Base-by-base conservation (phyloP, 2,113 vertebrate species). In the Crocuta crocuta region DNA sequence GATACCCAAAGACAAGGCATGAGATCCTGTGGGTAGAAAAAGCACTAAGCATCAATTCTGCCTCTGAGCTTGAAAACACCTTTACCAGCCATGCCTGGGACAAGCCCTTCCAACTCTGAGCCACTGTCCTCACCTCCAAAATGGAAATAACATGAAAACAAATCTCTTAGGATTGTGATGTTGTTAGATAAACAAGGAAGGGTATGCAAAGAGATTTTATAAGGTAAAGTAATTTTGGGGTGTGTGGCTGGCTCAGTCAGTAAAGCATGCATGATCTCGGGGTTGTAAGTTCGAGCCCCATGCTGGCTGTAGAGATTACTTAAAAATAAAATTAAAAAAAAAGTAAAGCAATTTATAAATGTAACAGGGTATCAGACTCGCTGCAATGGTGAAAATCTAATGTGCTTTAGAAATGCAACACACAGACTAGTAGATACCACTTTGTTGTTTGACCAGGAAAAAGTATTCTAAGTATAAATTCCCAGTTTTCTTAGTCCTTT, bases 51-150 rank as follows among this genome's bases (percentile, higher is more conserved):
- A 2, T 63, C 7, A n/a, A 39, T 17, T 13, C 7, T 53, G 0
- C 43, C 21, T 35, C 13, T 5, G 33, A 55, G 26, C 28, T 65
- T 35, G 28, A 50, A 3, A 12, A 55, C 5, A 5, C 71, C 13
- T 10, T 70, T n/a, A 15, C n/a, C 23, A 39, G 23, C 19, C 15
- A 0, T 0, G 1, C 15, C 1, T 0, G 21, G 19, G 11, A 79
- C 11, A n/a, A 33, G 10, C 5, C 68, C 53, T 16, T 79, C 16
- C 4, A 16, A 23, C 31, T 33, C 35, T 10, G 43, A 65, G 28
- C 10, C 61, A 78, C 2, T 35, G 43, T 3, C 5, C 5, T 71
- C n/a, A 50, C 0, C 15, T 92, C 43, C 50, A 65, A 65, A 50
- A n/a, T 53, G 17, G 35, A 58, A 96, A 94, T n/a, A 63, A 19